Base-by-base conservation (phyloP, 1,140 invertebrate genomes). In the Amyelois transitella region DNA sequence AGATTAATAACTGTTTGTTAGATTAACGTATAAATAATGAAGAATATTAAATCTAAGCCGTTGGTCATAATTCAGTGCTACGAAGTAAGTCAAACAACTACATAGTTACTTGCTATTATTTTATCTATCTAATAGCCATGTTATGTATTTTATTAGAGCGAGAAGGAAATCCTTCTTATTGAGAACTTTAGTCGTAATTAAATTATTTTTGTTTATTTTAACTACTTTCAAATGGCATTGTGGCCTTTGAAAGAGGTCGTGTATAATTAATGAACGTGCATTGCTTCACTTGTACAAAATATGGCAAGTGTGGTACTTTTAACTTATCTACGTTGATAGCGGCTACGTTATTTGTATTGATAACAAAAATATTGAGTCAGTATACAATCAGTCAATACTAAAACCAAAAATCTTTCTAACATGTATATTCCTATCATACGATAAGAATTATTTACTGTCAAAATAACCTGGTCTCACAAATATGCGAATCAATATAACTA, bases 21-120 rank as follows among this genome's bases (percentile, higher is more conserved):
- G 17, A 14, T 5, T 14, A 14, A 38, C 32, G 32, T 2, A 44
- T 45, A 18, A 45, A 80, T 55, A 59, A 84, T 83, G 76, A 89
- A 83, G 81, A 81, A 66, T 60, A 66, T 63, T 21, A 86, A 83
- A 69, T 72, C 74, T 47, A 84, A 86, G 60, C 88, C 88, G 10
- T 66, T 89, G 47, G 88, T 90, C 60, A 76, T 86, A 51, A 88
- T 90, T 64, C 89, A 89, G 62, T 90, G 88, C 74, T 90, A 90
- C 65, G 87, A 90, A 87, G 89, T 90, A 83, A 89, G 88, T 88
- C 59, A 21, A 65, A 43, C 49, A 62, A 43, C 43, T 51, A 54
- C n/a, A n/a, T n/a, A n/a, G n/a, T n/a, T n/a, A n/a, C n/a, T n/a
- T n/a, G n/a, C n/a, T n/a, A n/a, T n/a, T n/a, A n/a, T n/a, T n/a